Evolutionary conservation across 1,140 invertebrate species (phyloP).

Genomic region (Theocolax elegans): DNA sequence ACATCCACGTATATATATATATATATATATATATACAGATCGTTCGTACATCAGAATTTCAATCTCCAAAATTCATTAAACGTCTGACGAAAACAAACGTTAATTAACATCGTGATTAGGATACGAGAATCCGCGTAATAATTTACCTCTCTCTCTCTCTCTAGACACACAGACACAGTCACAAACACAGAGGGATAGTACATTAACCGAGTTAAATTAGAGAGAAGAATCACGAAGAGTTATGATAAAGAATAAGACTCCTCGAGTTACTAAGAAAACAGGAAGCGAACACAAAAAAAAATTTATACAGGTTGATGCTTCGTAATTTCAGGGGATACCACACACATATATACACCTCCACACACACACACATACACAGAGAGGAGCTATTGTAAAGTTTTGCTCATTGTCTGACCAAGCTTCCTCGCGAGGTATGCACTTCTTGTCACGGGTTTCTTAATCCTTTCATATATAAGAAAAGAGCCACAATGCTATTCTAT

Average conservation of each 20-base stretch:
- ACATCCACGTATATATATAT: too few relatives aligned
- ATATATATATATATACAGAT: too few relatives aligned
- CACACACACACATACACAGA: too few relatives aligned
- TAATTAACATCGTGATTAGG: background rate
- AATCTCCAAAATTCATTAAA: too few relatives aligned
- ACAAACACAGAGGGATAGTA: too few relatives aligned
- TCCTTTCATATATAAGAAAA: conserved; percentile 26
- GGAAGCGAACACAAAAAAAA: too few relatives aligned
- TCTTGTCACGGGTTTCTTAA: conserved; percentile 33
- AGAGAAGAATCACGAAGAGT: background rate
- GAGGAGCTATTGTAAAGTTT: conserved; percentile 3
- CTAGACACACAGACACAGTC: background rate
- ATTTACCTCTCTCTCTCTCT: background rate
- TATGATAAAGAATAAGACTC: background rate
- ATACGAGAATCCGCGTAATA: background rate
- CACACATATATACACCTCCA: too few relatives aligned
- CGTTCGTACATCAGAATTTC: too few relatives aligned
- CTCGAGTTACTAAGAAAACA: too few relatives aligned
- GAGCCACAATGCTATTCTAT: conserved; percentile 14
- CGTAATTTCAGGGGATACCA: background rate
- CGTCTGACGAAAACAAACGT: background rate
- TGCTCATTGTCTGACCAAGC: conserved; percentile 9
- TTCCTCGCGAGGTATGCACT: background rate
- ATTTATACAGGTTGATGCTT: background rate
- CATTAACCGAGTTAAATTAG: conserved; percentile 2